Base-by-base conservation (phyloP, 2,113 vertebrate genomes). In the Piaya cayana region DNA sequence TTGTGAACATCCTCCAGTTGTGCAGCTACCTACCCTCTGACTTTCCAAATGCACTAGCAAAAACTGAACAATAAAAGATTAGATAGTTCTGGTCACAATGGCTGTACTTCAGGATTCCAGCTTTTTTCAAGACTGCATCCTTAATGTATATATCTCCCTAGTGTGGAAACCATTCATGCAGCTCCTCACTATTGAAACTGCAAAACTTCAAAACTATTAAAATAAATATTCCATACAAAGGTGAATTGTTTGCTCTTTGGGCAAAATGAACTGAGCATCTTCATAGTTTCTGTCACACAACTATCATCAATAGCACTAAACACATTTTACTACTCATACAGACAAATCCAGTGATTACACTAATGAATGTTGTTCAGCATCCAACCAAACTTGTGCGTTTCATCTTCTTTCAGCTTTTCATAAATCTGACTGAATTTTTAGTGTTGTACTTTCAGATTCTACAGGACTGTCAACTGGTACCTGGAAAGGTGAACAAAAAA, bases 381-480 rank as follows among this genome's bases (percentile, higher is more conserved):
- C 50, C 75, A 83, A 70, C 18, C 63, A 86, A 60, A 62, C 20
- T 53, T 95, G 95, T 94, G 90, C n/a, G 1, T 83, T 82, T 89
- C 92, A 60, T 42, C 75, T 83, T 82, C 52, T 53, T 82, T 45
- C 78, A 49, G 70, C 18, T 60, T 96, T 91, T 39, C 39, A 98
- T 32, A 98, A 91, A 79, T 79, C 65, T 2, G 94, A 97, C 29
- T 97, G 97, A 29, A 70, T 76, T 82, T 95, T 96, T 76, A 93
- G 89, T 1, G 86, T 37, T 52, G 93, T 59, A 12, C 36, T 93
- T 83, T 98, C 97, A 81, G 93, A 79, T 69, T 98, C 98, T 79
- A 76, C 81, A 50, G 97, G 97, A 88, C 97, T 98, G 30, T 98
- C 97, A 62, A 97, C 97, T 63, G 97, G 98, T 22, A 98, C 94